Evolutionary conservation across 2,888 invertebrate species (phyloP).

Genomic region (Synanthedon vespiformis): DNA sequence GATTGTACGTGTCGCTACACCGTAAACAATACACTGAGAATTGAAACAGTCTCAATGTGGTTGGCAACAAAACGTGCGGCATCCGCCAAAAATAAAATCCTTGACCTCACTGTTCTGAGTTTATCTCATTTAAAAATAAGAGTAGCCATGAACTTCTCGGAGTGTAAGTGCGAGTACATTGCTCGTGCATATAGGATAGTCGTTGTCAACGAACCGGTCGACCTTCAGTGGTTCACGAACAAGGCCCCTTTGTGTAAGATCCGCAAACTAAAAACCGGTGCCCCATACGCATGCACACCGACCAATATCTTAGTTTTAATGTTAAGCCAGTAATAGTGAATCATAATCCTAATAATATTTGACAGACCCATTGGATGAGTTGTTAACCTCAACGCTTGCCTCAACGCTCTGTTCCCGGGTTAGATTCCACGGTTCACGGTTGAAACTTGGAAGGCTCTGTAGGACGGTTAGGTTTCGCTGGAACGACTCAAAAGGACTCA

Average conservation of each 20-base stretch:
- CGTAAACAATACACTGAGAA: slow-evolving; percentile 14
- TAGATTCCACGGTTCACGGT: no score
- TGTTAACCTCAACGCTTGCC: no score
- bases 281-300: background rate
- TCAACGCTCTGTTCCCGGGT: no score
- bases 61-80: slow-evolving; percentile 40
- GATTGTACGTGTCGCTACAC: slow-evolving; percentile 1
- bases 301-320: background rate
- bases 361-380: no score
- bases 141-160: slow-evolving; percentile 60
- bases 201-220: slow-evolving; percentile 29
- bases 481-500: no score
- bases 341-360: no score
- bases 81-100: slow-evolving; percentile 62
- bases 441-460: no score
- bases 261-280: background rate
- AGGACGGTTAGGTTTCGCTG: no score
- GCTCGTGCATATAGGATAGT: slow-evolving; percentile 17
- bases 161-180: slow-evolving; percentile 40
- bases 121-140: slow-evolving; percentile 58
- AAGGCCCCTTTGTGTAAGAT: slow-evolving; percentile 48
- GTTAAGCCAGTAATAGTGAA: background rate
- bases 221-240: slow-evolving; percentile 65
- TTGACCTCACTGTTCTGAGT: slow-evolving; percentile 56
- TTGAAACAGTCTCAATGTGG: slow-evolving; percentile 28